Conservation (phyloP, 2,113 vertebrate species). For the Dermatemys mawii region DNA sequence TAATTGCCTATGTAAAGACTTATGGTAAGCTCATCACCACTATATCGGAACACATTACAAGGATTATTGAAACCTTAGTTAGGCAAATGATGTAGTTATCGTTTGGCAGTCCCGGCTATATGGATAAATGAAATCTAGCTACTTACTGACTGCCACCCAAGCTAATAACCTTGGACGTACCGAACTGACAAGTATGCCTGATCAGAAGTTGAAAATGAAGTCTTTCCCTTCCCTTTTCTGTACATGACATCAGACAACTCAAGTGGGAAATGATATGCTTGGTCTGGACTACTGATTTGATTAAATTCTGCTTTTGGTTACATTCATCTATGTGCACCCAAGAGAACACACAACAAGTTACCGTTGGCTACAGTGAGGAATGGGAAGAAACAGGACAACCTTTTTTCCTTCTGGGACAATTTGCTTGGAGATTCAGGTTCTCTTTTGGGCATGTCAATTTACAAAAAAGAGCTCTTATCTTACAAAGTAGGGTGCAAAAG, state of each 20-base stretch:
- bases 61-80: not conserved
- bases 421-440: not conserved
- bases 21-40: conserved; percentile 44
- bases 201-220: conserved; percentile 10
- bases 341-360: not conserved
- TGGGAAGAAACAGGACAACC: not conserved
- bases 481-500: not conserved
- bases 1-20: conserved; percentile 41
- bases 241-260: not conserved
- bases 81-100: not conserved
- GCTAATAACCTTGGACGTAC: not conserved
- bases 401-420: not conserved
- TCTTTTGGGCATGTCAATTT: not conserved
- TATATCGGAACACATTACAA: conserved; percentile 48
- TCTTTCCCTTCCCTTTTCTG: not conserved
- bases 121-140: not conserved
- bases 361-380: not conserved
- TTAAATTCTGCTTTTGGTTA: not conserved
- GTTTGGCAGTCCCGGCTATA: not conserved
- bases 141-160: conserved; percentile 49
- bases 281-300: not conserved
- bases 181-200: not conserved
- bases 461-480: not conserved
- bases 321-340: not conserved
- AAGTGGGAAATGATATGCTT: not conserved